Evolutionary conservation across 2,113 vertebrate genomes (phyloP).

Genomic region (Neopipo cinnamomea): DNA sequence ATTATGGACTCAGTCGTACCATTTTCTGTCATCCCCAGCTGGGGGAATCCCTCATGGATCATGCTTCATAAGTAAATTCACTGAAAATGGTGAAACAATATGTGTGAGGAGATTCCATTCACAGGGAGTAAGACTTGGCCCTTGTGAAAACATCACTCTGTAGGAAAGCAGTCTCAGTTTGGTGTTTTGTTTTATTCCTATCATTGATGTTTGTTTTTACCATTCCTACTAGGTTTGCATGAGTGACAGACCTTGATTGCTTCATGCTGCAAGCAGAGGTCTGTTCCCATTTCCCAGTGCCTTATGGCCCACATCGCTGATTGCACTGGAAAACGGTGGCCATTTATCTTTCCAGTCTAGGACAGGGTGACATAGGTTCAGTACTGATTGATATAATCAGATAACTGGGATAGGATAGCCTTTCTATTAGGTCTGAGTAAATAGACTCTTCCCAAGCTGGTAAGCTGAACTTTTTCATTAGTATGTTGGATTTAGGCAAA

Average conservation of each 20-base stretch:
- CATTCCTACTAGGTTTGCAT: not conserved
- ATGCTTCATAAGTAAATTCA: not conserved
- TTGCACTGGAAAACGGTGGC: not conserved
- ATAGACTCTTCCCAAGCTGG: not conserved
- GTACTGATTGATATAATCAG: not conserved
- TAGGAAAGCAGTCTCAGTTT: not conserved
- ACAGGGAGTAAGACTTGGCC: not conserved
- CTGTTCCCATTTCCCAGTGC: not conserved
- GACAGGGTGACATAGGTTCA: not conserved
- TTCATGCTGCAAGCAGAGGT: not conserved
- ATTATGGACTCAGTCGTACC: not conserved
- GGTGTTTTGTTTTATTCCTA: not conserved
- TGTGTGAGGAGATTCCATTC: not conserved
- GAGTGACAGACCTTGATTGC: not conserved
- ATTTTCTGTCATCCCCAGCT: not conserved
- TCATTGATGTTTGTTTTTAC: not conserved
- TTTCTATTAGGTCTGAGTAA: constrained; percentile 16
- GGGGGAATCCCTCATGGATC: not conserved
- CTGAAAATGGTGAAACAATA: not conserved
- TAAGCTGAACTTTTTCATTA: constrained; percentile 13
- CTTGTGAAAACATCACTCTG: not conserved
- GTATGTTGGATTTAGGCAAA: not conserved
- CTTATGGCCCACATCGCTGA: not conserved
- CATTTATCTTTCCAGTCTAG: not conserved
- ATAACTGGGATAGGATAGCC: not conserved